These are phyloP conservation scores for Aphyosemion australe DNA, from an alignment of 2,113 vertebrate species.

Conservation along the genomic window DNA sequence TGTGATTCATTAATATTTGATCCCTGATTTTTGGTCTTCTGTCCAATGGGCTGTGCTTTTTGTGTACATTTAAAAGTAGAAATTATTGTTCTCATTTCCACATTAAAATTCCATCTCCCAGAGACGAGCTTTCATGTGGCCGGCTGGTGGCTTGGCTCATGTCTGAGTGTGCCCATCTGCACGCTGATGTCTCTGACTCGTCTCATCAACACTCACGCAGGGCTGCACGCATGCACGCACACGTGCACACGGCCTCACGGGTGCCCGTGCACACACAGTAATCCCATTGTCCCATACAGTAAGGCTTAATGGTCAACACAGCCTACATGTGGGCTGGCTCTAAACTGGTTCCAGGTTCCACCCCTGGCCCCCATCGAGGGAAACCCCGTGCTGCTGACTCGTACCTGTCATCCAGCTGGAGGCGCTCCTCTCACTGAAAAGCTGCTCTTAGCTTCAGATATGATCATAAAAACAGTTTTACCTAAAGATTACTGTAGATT, in stretches of 20 bases:
- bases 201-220: conserved; percentile 19
- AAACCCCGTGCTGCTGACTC: conserved; percentile 35
- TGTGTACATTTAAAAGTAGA: conserved; percentile 74
- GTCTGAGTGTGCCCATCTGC: conserved; percentile 73
- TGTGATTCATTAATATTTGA: conserved; percentile 77
- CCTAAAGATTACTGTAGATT: too few relatives aligned
- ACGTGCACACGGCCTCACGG: conserved; percentile 15
- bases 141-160: conserved; percentile 76
- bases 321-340: conserved; percentile 23
- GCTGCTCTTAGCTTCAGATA: not conserved
- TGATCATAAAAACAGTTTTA: not conserved
- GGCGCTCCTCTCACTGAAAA: conserved; percentile 12
- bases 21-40: conserved; percentile 68
- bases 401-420: conserved; percentile 3
- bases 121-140: conserved; percentile 76
- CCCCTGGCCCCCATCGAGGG: conserved; percentile 42
- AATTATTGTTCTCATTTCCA: conserved; percentile 80
- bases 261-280: conserved; percentile 22
- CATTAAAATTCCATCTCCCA: conserved; percentile 79
- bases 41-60: conserved; percentile 68
- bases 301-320: conserved; percentile 32
- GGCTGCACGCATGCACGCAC: conserved; percentile 23
- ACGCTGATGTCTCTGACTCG: conserved; percentile 46
- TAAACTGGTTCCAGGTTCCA: conserved; percentile 55
- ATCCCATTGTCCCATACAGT: conserved; percentile 35